Evolutionary conservation across 2,113 vertebrate genomes (phyloP), one percentile per base, ranked within the genome.

Genomic region (Puntigrus tetrazona): DNA sequence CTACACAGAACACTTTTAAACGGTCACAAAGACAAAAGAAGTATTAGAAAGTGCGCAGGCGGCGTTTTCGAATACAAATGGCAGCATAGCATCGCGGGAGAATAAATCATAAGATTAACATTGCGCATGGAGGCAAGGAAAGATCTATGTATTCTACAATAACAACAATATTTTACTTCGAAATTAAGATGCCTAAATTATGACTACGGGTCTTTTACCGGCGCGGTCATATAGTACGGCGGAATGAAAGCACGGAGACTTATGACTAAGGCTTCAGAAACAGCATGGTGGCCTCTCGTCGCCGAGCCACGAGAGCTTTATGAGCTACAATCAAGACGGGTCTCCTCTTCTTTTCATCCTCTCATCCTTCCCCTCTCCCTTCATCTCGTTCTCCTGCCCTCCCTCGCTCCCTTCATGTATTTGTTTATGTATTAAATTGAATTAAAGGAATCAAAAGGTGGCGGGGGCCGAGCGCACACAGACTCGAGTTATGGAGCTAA

Each of bases 351-450:
- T 57, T 85, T 84, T 69, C 82, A 63, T 59, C 83, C 76, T 84
- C 81, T 89, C 89, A 88, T 87, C 69, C 85, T 88, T 82, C 86
- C 91, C 89, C 16, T 52, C 5, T 84, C 10, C 74, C 36, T 41
- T 78, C 73, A 27, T 82, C 82, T 82, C 63, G 31, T 61, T 87
- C 84, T 83, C 86, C 86, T 76, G 90, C 86, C 85, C 89, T 89
- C 92, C 91, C 91, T 88, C 72, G 79, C 90, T 93, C 90, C 90
- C 90, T 88, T 85, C 82, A 89, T 85, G 85, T 93, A 93, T 94
- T 94, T 94, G 93, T 94, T 95, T 94, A 94, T 92, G 88, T 90
- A 94, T 93, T 90, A 94, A 94, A 95, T 94, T 93, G 92, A 94
- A 94, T 95, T 95, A 95, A 93, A 61, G 16, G 91, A 94, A 94